phyloP scores from a whole-genome alignment of 64 coral and sea anemone species.

The Anthopleura sola region DNA sequence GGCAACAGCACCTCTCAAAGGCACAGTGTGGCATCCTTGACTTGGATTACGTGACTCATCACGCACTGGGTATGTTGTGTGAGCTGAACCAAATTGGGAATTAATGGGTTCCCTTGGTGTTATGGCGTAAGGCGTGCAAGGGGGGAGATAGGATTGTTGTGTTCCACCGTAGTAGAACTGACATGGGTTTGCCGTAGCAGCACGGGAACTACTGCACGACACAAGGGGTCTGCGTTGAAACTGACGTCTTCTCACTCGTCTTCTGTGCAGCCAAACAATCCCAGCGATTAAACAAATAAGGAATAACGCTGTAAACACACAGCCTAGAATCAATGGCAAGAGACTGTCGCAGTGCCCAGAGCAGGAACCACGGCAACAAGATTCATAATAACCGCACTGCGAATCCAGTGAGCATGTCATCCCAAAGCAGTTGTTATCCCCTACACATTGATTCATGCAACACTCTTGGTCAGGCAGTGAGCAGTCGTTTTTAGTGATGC shows the following conservation, averaged over 20 bases:
- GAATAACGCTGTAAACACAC: neutral
- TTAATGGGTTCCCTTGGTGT: neutral
- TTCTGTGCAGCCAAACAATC: neutral
- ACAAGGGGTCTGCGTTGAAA: neutral
- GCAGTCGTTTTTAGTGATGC: neutral
- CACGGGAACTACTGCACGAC: neutral
- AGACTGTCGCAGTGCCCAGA: neutral
- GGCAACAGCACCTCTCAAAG: neutral
- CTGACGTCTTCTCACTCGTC: neutral
- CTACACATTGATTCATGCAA: neutral
- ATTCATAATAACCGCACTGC: neutral
- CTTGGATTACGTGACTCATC: neutral
- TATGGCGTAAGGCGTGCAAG: neutral
- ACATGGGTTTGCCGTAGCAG: neutral
- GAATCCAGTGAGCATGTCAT: neutral
- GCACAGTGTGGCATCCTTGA: neutral
- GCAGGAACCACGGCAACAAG: neutral
- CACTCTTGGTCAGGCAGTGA: neutral
- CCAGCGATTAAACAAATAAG: neutral
- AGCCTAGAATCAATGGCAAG: neutral
- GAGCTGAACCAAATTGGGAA: neutral
- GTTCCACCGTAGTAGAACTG: neutral
- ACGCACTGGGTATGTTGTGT: neutral
- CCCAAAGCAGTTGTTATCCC: conserved; percentile 7
- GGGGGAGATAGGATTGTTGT: neutral